Base-by-base conservation (phyloP, 2,888 invertebrate genomes). In the Spodoptera littoralis region DNA sequence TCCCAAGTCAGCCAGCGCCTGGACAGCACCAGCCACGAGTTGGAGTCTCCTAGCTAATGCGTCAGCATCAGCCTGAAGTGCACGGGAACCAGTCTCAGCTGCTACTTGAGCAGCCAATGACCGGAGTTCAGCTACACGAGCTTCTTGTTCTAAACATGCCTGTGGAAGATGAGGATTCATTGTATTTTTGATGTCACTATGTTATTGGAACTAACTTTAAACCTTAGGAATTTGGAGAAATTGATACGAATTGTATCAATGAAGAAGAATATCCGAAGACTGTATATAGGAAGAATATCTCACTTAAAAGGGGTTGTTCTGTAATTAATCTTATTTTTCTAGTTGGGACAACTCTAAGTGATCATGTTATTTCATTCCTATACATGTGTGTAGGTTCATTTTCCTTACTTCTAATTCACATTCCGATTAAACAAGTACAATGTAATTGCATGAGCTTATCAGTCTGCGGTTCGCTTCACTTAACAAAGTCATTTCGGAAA, bases 81-180 rank as follows among this genome's bases (percentile, higher is more conserved):
- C 95, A 4, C 96, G 95, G 36, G 96, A 96, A 12, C 97, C 97
- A 11, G 98, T 97, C 84, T 97, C 97, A 27, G 96, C 96, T 0
- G 97, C 97, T 60, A 98, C 97, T 76, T 96, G 96, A 0, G 97
- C 96, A 2, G 97, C 97, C 64, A 98, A 95, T 13, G 96, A 96
- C 3, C 96, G 96, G 27, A 98, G 94, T 84, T 97, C 97, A 27
- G 96, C 96, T 66, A 97, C 96, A 77, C 98, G 96, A 36, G 96
- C 95, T 71, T 96, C 96, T 87, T 97, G 95, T 86, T 97, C 97
- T 84, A 97, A 96, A 86, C 97, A 97, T 89, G 96, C 96, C 97
- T 98, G 90, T 22, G 88, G 48, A 58, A 58, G 57, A 68, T 27
- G 61, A 65, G 18, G 27, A 18, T 42, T 45, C 1, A 24, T 41